Conservation (phyloP, 2,888 invertebrate species). For the Tupiocoris notatus region DNA sequence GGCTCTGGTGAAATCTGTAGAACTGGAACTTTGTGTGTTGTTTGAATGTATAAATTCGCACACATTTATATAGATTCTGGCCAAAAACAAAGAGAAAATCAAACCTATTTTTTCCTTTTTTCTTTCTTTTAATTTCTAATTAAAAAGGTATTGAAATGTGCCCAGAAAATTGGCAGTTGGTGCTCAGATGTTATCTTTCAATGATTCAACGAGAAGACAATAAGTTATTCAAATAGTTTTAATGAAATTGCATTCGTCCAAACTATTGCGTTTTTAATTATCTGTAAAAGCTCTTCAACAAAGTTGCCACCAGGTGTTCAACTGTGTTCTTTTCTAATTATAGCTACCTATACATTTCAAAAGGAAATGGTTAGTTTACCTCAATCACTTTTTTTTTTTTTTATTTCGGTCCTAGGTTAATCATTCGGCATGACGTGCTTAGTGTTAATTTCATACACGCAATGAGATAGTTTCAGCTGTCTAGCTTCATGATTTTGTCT, state of each 20-base stretch:
- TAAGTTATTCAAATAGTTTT: not conserved
- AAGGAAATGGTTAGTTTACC: not conserved
- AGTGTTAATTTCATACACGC: not conserved
- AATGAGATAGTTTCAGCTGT: not conserved
- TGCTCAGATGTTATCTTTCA: too few relatives aligned
- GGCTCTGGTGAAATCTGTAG: too few relatives aligned
- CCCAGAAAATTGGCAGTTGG: too few relatives aligned
- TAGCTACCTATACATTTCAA: not conserved
- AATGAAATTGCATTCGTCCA: not conserved
- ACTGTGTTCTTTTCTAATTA: not conserved
- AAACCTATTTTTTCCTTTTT: too few relatives aligned
- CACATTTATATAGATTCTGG: too few relatives aligned
- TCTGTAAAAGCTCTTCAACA: not conserved
- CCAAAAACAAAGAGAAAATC: too few relatives aligned
- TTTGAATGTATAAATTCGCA: too few relatives aligned
- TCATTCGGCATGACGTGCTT: not conserved
- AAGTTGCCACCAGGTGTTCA: not conserved
- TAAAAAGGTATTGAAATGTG: too few relatives aligned
- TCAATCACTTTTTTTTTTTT: not conserved
- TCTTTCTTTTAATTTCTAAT: too few relatives aligned
- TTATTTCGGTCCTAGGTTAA: not conserved
- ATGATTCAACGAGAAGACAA: not conserved
- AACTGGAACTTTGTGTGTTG: too few relatives aligned
- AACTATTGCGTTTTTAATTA: not conserved
- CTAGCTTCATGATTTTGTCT: not conserved